Percentiles rank a stretch among this genome's conserved stretches.
phyloP scores from a whole-genome alignment of 2,888 invertebrate species.

The Argyresthia albistria region DNA sequence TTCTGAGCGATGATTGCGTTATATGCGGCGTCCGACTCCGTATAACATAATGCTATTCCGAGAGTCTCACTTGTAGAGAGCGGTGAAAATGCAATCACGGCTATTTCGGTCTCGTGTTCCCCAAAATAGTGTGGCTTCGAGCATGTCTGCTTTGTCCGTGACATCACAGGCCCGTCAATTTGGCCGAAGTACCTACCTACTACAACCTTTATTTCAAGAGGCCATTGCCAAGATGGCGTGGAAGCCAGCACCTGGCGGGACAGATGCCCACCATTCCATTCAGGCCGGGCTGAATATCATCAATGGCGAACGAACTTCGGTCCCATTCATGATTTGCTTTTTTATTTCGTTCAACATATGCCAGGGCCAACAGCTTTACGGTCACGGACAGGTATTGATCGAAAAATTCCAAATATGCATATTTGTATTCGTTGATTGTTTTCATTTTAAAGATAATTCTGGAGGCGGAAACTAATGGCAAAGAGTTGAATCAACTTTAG shows the following conservation, averaged over 20 bases:
- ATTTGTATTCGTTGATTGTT: slow-evolving; percentile 14
- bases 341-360: slow-evolving; percentile 24
- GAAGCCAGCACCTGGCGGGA: slow-evolving; percentile 41
- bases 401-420: slow-evolving; percentile 11
- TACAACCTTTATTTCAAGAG: slow-evolving; percentile 28
- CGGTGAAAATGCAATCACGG: too few species aligned
- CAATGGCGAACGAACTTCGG: slow-evolving; percentile 44
- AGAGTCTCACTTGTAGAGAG: too few species aligned
- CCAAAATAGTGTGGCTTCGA: too few species aligned
- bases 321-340: slow-evolving; percentile 48
- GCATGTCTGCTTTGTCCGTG: not conserved
- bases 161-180: slow-evolving; percentile 11
- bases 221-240: slow-evolving; percentile 23
- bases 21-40: not conserved
- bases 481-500: too few species aligned
- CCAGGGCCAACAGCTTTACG: slow-evolving; percentile 1
- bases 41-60: not conserved
- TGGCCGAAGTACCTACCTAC: slow-evolving; percentile 23
- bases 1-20: not conserved
- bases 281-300: slow-evolving; percentile 52
- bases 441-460: too few species aligned
- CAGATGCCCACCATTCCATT: slow-evolving; percentile 50
- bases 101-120: too few species aligned
- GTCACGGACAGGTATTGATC: not conserved
- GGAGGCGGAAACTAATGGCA: too few species aligned